Percentiles rank a stretch among this genome's conserved stretches.
These are phyloP conservation scores for Drosophila santomea DNA, from an alignment of 1,140 invertebrate species.

Conservation along the genomic window DNA sequence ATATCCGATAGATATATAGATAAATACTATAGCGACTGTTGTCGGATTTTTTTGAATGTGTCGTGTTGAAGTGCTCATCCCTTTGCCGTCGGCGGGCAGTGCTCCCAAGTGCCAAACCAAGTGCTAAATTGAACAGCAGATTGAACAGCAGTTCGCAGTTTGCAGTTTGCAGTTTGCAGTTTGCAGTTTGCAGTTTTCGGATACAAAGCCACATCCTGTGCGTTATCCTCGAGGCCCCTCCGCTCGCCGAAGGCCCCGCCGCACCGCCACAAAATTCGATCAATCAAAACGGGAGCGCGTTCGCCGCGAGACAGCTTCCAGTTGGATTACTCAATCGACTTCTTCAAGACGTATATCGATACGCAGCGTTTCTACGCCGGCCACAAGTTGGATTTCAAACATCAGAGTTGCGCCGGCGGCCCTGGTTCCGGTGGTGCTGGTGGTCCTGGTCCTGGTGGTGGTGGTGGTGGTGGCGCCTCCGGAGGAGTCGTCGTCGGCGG, in stretches of 20 bases:
- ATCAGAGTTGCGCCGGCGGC: slow-evolving; percentile 85
- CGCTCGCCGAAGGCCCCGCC: background rate
- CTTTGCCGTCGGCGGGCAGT: slow-evolving; percentile 4
- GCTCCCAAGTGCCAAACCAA: background rate
- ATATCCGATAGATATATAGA: background rate
- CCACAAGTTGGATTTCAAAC: slow-evolving; percentile 87
- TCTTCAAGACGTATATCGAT: slow-evolving; percentile 85
- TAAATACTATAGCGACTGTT: background rate
- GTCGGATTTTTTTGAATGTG: slow-evolving; percentile 5
- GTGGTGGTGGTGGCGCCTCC: slow-evolving; percentile 79
- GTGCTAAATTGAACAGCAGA: slow-evolving; percentile 3
- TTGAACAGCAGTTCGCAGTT: too few relatives aligned
- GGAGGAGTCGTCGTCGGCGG: slow-evolving; percentile 84
- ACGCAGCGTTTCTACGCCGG: slow-evolving; percentile 84
- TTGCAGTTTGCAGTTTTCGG: too few relatives aligned
- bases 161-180: too few relatives aligned
- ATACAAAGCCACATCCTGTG: background rate
- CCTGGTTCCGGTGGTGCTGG: slow-evolving; percentile 82
- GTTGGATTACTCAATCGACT: slow-evolving; percentile 82
- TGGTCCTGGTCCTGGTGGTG: slow-evolving; percentile 84
- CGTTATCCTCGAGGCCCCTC: background rate
- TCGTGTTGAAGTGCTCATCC: background rate
- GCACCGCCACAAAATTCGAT: slow-evolving; percentile 2
- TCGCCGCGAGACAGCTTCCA: slow-evolving; percentile 76
- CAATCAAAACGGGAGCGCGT: slow-evolving; percentile 42